phyloP scores from a whole-genome alignment of 2,113 vertebrate species.

The Ariopsis seemanni region DNA sequence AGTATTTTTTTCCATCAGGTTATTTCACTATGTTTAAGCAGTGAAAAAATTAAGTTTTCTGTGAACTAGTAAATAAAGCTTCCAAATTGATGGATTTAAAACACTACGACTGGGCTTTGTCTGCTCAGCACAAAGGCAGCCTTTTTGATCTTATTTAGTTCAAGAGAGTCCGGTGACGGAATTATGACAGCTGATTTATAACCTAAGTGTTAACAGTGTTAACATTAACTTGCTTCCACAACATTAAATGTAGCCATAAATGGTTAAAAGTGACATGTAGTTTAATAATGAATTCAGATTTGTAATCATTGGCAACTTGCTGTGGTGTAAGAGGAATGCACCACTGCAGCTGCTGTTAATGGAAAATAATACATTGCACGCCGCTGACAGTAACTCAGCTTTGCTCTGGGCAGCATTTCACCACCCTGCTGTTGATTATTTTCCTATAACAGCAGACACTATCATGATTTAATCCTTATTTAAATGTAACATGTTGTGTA shows the following conservation, averaged over 20 bases:
- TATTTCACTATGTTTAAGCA: neutral
- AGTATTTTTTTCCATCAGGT: too few species aligned
- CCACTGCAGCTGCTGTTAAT: neutral
- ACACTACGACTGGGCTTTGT: too few species aligned
- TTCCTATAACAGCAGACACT: neutral
- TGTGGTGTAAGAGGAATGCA: neutral
- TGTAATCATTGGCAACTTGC: neutral
- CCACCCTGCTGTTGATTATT: neutral
- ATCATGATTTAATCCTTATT: neutral
- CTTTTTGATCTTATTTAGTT: neutral
- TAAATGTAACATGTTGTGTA: neutral
- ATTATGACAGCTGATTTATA: neutral
- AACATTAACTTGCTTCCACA: neutral
- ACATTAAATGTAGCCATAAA: neutral
- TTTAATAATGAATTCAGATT: neutral
- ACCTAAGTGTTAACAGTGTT: neutral
- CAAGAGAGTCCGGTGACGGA: neutral
- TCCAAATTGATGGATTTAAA: too few species aligned
- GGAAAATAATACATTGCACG: neutral
- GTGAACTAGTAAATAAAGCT: too few species aligned
- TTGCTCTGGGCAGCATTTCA: neutral
- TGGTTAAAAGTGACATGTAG: neutral
- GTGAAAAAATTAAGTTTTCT: neutral
- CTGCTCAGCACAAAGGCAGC: too few species aligned
- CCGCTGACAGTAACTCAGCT: neutral